Percentiles rank a stretch among this genome's conserved stretches.
phyloP scores from a whole-genome alignment of 2,113 vertebrate genomes.

The Engraulis encrasicolus region DNA sequence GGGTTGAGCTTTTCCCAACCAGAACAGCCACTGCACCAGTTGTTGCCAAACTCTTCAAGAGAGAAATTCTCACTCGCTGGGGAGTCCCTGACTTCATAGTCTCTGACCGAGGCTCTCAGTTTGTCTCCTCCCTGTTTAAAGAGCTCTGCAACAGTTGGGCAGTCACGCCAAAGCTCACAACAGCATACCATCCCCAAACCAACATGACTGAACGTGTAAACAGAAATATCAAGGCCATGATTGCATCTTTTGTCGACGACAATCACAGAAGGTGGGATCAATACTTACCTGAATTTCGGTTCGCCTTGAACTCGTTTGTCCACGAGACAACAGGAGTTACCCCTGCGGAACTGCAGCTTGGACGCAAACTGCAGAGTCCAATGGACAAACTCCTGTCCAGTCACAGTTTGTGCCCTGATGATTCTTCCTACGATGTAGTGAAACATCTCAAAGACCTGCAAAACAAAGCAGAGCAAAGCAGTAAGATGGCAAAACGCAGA shows the following conservation, averaged over 20 bases:
- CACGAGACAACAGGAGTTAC: too few relatives aligned
- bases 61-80: neutral
- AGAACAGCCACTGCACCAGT: neutral
- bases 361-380: neutral
- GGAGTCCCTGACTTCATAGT: neutral
- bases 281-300: too few relatives aligned
- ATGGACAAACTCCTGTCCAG: neutral
- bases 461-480: neutral
- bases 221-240: too few relatives aligned
- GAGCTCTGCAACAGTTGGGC: neutral
- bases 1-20: constrained; percentile 34
- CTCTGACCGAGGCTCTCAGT: neutral
- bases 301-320: too few relatives aligned
- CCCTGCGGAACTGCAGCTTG: neutral
- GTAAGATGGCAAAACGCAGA: too few relatives aligned
- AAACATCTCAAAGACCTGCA: neutral
- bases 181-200: neutral
- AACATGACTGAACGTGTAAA: neutral
- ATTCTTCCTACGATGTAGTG: neutral
- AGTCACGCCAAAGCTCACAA: neutral
- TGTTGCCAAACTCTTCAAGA: neutral
- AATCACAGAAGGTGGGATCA: too few relatives aligned
- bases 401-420: neutral
- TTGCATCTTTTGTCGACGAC: too few relatives aligned
- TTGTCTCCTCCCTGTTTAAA: neutral